Base-by-base conservation (phyloP, 1,140 invertebrate species). In the Calliopsis andreniformis region DNA sequence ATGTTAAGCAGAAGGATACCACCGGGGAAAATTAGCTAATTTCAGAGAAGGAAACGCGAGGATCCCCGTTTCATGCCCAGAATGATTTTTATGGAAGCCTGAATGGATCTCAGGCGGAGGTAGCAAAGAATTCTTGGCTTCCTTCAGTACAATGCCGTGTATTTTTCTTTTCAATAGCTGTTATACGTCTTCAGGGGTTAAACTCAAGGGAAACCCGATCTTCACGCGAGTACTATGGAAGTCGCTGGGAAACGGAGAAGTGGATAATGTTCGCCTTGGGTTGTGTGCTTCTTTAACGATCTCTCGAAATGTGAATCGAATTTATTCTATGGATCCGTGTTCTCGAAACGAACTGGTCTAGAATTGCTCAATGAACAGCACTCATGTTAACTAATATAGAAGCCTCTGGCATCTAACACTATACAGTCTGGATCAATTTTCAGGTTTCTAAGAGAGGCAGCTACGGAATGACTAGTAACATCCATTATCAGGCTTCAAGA, bases 181-280 rank as follows among this genome's bases (percentile, higher is more conserved):
- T 32, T 53, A 42, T 25, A 10, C 61, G 51, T 42, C 23, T 49
- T 62, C 58, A 16, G 18, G 32, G 35, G 25, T 14, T 18, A 10
- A 39, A 28, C 25, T 7, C 14, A n/a, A 30, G 30, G 28, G 35
- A 72, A 63, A 53, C 23, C 14, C 30, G 56, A 51, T 72, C 58
- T 63, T 72, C 47, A 42, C 25, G 16, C 14, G 32, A 53, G 30
- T 53, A 23, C 35, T 16, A 39, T 20, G 10, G 28, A 18, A 20
- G 16, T 3, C 16, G 2, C 14, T 23, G 12, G 59, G n/a, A 30
- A 39, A 39, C 16, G 14, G 32, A 63, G 12, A 63, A 51, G 53
- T 28, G 10, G 47, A 53, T 42, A 63, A 72, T 62, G 14, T 63
- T 63, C 12, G 2, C 23, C 14, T 23, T 0, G 1, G 16, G 12